A percentile compares a stretch with the other conserved stretches of the same genome.
phyloP scores from a whole-genome alignment of 2,888 invertebrate species.

The Drosophila mercatorum region DNA sequence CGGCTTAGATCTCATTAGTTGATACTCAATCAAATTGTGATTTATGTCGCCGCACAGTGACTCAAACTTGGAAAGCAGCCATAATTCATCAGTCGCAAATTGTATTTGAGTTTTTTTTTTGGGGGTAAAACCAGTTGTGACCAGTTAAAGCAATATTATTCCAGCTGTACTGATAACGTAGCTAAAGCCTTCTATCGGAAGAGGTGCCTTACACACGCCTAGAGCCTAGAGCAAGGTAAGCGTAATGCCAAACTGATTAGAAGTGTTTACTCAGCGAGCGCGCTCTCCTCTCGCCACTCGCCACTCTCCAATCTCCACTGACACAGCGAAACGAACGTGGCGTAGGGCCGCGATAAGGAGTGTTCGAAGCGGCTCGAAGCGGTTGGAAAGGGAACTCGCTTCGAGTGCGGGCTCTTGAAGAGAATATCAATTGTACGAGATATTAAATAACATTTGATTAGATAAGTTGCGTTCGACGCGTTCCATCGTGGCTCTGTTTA shows the following conservation, averaged over 20 bases:
- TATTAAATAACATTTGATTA: slow-evolving; percentile 66
- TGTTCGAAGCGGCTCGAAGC: slow-evolving; percentile 37
- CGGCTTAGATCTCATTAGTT: slow-evolving; percentile 1
- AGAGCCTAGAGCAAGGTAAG: slow-evolving; percentile 21
- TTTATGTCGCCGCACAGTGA: slow-evolving; percentile 24
- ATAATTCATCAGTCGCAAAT: slow-evolving; percentile 25
- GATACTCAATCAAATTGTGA: slow-evolving; percentile 14
- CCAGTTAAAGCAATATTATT: slow-evolving; percentile 1
- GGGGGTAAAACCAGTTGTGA: slow-evolving; percentile 11
- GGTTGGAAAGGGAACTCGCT: slow-evolving; percentile 32
- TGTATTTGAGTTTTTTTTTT: slow-evolving; percentile 19
- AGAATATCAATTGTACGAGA: slow-evolving; percentile 68
- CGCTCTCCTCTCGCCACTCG: too few species aligned
- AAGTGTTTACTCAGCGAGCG: slow-evolving; percentile 1
- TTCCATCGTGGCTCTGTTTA: slow-evolving; percentile 6
- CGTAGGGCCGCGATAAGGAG: slow-evolving; percentile 25
- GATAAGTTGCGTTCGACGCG: slow-evolving; percentile 45
- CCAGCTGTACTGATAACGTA: slow-evolving; percentile 25
- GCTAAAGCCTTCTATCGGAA: slow-evolving; percentile 7
- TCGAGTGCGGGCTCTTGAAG: slow-evolving; percentile 60
- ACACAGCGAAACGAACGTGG: background rate
- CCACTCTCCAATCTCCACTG: background rate
- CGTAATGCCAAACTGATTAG: slow-evolving; percentile 36
- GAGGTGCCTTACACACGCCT: slow-evolving; percentile 11
- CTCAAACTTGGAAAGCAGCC: slow-evolving; percentile 6